Percentiles rank a stretch among this genome's conserved stretches.
Conservation (phyloP, 1,140 invertebrate genomes). For the Vanessa tameamea region DNA sequence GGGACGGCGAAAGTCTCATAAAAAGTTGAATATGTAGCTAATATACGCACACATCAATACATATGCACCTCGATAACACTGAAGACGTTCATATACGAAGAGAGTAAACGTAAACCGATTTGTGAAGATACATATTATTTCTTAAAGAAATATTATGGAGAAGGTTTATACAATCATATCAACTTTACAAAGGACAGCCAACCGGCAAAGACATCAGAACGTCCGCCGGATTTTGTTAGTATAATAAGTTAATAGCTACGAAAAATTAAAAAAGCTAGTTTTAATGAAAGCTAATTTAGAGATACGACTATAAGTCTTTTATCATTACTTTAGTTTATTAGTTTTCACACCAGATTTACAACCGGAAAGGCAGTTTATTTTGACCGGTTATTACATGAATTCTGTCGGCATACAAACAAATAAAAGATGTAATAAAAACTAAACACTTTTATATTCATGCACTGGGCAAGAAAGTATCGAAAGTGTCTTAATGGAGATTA, state of each 20-base stretch:
- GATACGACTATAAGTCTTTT: too few species aligned
- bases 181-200: too few species aligned
- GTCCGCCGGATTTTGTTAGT: too few species aligned
- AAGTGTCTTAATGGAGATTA: too few species aligned
- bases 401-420: background rate
- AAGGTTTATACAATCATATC: too few species aligned
- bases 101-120: too few species aligned
- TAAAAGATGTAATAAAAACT: background rate
- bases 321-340: background rate
- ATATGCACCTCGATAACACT: background rate
- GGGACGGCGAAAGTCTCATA: slow-evolving; percentile 35
- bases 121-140: background rate
- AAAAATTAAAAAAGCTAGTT: too few species aligned
- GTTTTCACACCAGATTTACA: background rate
- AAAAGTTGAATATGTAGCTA: slow-evolving; percentile 26
- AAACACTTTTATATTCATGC: background rate
- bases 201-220: too few species aligned
- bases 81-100: background rate
- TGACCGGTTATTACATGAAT: background rate
- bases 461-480: too few species aligned
- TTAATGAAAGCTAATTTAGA: too few species aligned
- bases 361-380: background rate
- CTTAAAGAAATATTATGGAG: background rate
- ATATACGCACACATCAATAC: slow-evolving; percentile 25
- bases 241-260: too few species aligned